phyloP scores from a whole-genome alignment of 2,797 vertebrate genomes.

The Danio aesculapii region DNA sequence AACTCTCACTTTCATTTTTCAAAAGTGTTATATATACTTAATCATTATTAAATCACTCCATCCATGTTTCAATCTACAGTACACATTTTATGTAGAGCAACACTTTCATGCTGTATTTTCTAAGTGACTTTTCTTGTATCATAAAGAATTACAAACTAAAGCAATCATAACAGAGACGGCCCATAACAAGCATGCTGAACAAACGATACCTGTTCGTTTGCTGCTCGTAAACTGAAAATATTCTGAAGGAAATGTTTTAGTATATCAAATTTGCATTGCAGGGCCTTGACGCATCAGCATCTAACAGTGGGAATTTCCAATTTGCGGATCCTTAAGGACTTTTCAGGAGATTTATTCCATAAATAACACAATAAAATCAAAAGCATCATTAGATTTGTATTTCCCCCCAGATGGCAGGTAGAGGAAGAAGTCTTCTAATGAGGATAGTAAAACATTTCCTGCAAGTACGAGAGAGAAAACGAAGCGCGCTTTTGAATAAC shows the following conservation, averaged over 20 bases:
- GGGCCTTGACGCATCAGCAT: constrained; percentile 19
- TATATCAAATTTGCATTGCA: constrained; percentile 29
- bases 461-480: constrained; percentile 17
- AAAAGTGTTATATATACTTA: too few relatives aligned
- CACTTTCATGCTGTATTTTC: not conserved
- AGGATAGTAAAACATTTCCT: constrained; percentile 16
- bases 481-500: constrained; percentile 24
- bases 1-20: too few relatives aligned
- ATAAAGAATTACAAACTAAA: not conserved
- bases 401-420: constrained; percentile 37
- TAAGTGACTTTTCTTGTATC: not conserved
- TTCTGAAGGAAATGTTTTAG: constrained; percentile 9
- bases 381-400: constrained; percentile 43
- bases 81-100: not conserved
- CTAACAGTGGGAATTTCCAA: constrained; percentile 29
- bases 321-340: constrained; percentile 23
- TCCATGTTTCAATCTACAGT: not conserved
- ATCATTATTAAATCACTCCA: not conserved
- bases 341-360: constrained; percentile 22
- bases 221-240: constrained; percentile 29
- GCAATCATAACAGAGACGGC: not conserved
- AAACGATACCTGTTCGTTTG: constrained; percentile 1
- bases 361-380: constrained; percentile 48
- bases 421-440: constrained; percentile 23
- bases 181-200: not conserved